Evolutionary conservation across 37 sponge, comb jelly and placozoan species (phyloP).

Genomic region (Agelas oroides): DNA sequence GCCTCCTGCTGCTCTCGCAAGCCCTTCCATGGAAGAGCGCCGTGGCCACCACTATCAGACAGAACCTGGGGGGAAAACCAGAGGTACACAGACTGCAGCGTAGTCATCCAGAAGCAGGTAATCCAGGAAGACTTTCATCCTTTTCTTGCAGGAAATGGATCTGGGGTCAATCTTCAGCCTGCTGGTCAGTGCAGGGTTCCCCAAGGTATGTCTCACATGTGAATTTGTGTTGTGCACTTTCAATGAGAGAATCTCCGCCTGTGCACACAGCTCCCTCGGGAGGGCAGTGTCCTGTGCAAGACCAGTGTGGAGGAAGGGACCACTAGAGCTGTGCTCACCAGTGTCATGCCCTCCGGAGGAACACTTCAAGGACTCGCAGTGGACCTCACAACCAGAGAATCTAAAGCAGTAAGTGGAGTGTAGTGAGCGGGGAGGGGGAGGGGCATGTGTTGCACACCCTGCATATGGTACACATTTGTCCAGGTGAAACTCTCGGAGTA

Average conservation of each 20-base stretch:
- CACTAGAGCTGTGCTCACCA: neutral
- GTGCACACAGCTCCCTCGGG: conserved; percentile 30
- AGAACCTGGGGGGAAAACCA: conserved; percentile 19
- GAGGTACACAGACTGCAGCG: neutral
- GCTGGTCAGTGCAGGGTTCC: conserved; percentile 80
- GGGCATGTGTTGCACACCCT: neutral
- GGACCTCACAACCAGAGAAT: conserved; percentile 36
- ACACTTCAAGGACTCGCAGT: neutral
- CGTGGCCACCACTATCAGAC: conserved; percentile 34
- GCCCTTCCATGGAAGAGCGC: conserved; percentile 62
- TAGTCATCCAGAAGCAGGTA: too few species aligned
- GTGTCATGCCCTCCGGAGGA: neutral
- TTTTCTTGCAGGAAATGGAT: conserved; percentile 51
- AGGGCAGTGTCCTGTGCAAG: conserved; percentile 26
- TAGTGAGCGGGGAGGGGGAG: neutral
- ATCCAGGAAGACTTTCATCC: too few species aligned
- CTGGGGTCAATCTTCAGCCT: conserved; percentile 68
- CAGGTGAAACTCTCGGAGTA: conserved; percentile 49
- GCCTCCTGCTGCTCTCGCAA: conserved; percentile 59
- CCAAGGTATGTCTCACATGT: conserved; percentile 36
- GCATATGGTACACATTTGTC: neutral
- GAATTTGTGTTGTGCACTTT: neutral
- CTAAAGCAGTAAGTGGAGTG: conserved; percentile 3
- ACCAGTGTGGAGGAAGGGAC: neutral
- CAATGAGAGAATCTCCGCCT: neutral